Conservation (phyloP, 2,797 vertebrate genomes). For the Oreortyx pictus region DNA sequence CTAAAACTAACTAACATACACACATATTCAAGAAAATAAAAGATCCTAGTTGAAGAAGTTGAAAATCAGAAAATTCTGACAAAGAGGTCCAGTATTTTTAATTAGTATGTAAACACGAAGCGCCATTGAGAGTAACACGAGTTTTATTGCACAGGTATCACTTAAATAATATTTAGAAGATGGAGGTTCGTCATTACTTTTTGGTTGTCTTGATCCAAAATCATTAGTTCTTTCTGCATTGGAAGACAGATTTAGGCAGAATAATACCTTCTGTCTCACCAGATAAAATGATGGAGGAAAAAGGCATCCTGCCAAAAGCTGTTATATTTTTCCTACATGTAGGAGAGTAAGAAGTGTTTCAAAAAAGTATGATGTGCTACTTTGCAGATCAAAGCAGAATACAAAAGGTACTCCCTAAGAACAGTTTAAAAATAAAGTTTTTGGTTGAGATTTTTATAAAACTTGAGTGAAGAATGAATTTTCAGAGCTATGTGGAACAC, state of each 20-base stretch:
- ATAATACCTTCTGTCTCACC: neutral
- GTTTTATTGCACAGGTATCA: neutral
- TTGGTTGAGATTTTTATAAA: neutral
- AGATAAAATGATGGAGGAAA: neutral
- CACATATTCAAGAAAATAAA: neutral
- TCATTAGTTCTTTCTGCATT: neutral
- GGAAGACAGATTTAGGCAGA: neutral
- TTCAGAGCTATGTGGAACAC: neutral
- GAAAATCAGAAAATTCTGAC: neutral
- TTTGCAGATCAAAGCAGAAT: neutral
- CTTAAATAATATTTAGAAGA: neutral
- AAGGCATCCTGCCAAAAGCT: fast-evolving
- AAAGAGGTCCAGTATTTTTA: neutral
- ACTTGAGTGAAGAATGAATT: neutral
- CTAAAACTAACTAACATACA: neutral
- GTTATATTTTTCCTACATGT: neutral
- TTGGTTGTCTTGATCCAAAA: neutral
- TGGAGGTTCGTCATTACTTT: neutral
- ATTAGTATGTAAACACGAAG: neutral
- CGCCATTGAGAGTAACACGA: neutral
- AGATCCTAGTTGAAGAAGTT: neutral
- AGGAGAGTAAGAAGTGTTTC: neutral
- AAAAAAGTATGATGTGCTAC: neutral
- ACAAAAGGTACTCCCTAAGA: neutral
- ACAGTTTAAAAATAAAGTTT: neutral